Evolutionary conservation across 2,888 invertebrate genomes (phyloP).

Genomic region (Geotrupes spiniger): DNA sequence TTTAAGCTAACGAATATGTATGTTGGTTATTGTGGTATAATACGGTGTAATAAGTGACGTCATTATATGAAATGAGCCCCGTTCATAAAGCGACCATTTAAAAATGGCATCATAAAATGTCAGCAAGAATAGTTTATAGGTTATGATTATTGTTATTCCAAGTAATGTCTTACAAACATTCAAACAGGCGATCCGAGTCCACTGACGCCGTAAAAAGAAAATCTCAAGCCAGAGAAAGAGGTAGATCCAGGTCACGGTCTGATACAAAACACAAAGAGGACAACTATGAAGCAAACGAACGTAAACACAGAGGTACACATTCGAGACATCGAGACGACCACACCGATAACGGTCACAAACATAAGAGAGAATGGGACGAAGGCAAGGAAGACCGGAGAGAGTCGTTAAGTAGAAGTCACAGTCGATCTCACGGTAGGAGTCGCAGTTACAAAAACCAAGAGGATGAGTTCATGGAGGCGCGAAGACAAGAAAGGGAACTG

Average conservation of each 20-base stretch:
- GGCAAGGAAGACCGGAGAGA: not conserved
- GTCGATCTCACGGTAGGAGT: constrained; percentile 5
- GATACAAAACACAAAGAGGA: constrained; percentile 9
- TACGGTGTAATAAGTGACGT: no score
- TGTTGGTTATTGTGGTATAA: no score
- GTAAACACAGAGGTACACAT: constrained; percentile 7
- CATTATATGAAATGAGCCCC: no score
- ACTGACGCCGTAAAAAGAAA: no score
- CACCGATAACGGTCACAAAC: constrained; percentile 1
- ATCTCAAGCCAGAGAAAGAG: not conserved
- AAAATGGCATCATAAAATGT: no score
- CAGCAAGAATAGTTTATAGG: no score
- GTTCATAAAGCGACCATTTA: no score
- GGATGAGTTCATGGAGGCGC: constrained; percentile 67
- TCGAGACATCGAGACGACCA: constrained; percentile 12
- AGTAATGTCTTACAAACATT: not conserved
- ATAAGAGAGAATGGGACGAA: not conserved
- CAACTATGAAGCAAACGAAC: constrained; percentile 1
- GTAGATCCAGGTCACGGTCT: constrained; percentile 17
- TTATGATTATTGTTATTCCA: not conserved
- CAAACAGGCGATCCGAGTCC: constrained; percentile 1
- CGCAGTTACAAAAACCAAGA: constrained; percentile 45
- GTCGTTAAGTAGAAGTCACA: constrained; percentile 5
- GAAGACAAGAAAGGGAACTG: constrained; percentile 70
- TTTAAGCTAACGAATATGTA: no score